A percentile compares a stretch with the other conserved stretches of the same genome.
Evolutionary conservation across 2,113 vertebrate species (phyloP).

Genomic region (Ceyx cyanopectus): DNA sequence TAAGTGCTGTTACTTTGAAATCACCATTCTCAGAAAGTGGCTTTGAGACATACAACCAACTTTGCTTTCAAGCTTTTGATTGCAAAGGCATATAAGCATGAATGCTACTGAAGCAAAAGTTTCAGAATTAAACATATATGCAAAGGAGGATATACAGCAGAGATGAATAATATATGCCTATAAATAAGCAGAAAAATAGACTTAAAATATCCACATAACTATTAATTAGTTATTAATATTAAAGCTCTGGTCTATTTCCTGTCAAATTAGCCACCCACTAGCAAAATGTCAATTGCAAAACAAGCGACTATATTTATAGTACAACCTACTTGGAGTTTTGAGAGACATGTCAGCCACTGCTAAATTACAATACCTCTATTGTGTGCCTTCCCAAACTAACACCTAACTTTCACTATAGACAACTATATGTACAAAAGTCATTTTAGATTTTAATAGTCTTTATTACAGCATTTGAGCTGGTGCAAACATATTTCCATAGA

Average conservation of each 20-base stretch:
- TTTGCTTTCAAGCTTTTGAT: constrained; percentile 5
- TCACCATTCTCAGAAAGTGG: not conserved
- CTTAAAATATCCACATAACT: constrained; percentile 62
- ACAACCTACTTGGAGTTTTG: constrained; percentile 49
- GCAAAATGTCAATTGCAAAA: constrained; percentile 72
- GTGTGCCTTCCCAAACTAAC: constrained; percentile 34
- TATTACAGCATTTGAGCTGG: not conserved
- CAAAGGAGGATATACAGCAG: not conserved
- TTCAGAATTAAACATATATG: constrained; percentile 13
- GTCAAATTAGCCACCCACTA: constrained; percentile 73
- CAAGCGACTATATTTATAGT: constrained; percentile 59
- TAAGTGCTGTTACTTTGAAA: not conserved
- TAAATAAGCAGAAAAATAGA: constrained; percentile 66
- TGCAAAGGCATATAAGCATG: not conserved
- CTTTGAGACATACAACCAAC: not conserved
- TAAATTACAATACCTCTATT: constrained; percentile 47
- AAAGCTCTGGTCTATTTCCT: constrained; percentile 69
- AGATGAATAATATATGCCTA: constrained; percentile 57
- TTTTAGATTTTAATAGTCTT: not conserved
- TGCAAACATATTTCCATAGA: not conserved
- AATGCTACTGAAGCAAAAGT: not conserved
- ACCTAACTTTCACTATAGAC: not conserved
- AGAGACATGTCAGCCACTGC: constrained; percentile 42
- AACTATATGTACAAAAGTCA: not conserved
- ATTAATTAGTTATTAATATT: constrained; percentile 73